Evolutionary conservation across 2,113 vertebrate species (phyloP).

Genomic region (Lepus europaeus): DNA sequence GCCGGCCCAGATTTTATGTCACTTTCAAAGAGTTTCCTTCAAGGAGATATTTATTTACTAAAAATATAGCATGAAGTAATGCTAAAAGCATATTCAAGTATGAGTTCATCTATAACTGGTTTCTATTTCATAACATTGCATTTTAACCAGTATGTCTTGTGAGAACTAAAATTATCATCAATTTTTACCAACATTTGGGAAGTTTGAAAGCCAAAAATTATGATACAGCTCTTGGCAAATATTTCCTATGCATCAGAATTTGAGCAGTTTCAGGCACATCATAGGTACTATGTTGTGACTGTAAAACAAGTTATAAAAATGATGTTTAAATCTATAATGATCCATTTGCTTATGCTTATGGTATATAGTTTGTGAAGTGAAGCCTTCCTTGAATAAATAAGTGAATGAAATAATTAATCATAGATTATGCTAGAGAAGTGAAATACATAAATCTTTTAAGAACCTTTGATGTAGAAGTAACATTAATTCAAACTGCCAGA

Average conservation of each 20-base stretch:
- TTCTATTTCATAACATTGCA: background rate
- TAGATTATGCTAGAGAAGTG: background rate
- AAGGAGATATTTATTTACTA: background rate
- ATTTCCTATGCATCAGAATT: background rate
- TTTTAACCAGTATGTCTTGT: background rate
- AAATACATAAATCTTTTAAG: background rate
- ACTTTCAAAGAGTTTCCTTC: background rate
- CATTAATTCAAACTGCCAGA: background rate
- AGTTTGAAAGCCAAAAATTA: background rate
- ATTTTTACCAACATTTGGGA: background rate
- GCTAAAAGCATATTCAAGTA: background rate
- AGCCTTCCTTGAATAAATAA: background rate
- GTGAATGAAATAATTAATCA: slow-evolving; percentile 6
- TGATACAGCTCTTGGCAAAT: background rate
- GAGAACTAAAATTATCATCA: slow-evolving; percentile 31
- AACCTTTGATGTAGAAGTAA: background rate
- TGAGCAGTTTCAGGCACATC: background rate
- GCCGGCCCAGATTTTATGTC: background rate
- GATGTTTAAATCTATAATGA: background rate
- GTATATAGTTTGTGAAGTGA: background rate
- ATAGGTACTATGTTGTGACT: background rate
- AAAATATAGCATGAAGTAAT: background rate
- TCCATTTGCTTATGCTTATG: background rate
- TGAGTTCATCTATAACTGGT: background rate
- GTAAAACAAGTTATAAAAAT: background rate